phyloP scores from a whole-genome alignment of 2,888 invertebrate genomes.

The Dascillus cervinus region DNA sequence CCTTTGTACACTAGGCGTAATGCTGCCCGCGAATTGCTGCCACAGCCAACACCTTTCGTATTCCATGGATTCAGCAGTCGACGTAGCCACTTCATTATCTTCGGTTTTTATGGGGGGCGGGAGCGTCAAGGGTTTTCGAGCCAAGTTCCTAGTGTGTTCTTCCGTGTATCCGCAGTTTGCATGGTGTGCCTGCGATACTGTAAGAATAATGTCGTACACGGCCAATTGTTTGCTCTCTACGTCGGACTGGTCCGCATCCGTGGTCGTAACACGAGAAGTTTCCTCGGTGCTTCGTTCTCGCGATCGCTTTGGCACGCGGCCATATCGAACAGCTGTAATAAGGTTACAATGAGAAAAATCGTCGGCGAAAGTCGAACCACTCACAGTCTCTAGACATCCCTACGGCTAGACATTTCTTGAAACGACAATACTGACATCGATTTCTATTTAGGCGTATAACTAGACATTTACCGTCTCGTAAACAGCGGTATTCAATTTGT shows the following conservation, averaged over 20 bases:
- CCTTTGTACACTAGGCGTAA: slow-evolving; percentile 86
- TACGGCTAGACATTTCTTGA: slow-evolving; percentile 92
- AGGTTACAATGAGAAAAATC: slow-evolving; percentile 2
- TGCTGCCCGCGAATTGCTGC: slow-evolving; percentile 77
- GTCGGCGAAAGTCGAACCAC: no score
- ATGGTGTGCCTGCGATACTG: slow-evolving; percentile 78
- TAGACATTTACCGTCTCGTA: slow-evolving; percentile 88
- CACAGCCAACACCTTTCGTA: slow-evolving; percentile 75
- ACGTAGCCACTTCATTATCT: slow-evolving; percentile 44
- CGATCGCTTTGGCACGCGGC: slow-evolving; percentile 89
- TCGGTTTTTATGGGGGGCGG: slow-evolving; percentile 33
- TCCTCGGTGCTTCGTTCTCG: slow-evolving; percentile 63
- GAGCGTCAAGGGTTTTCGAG: slow-evolving; percentile 60
- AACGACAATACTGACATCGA: slow-evolving; percentile 92
- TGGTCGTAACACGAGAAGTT: slow-evolving; percentile 43
- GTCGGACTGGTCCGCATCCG: slow-evolving; percentile 39
- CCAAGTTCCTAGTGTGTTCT: slow-evolving; percentile 65
- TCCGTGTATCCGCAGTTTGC: slow-evolving; percentile 84
- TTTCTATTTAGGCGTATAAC: slow-evolving; percentile 90
- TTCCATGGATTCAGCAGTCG: slow-evolving; percentile 58
- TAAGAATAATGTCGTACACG: slow-evolving; percentile 71
- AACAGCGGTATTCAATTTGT: slow-evolving; percentile 91
- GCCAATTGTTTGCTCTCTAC: slow-evolving; percentile 51
- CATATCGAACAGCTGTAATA: slow-evolving; percentile 85
- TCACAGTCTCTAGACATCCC: slow-evolving; percentile 97